Percentiles rank a stretch among this genome's conserved stretches.
These are phyloP conservation scores for Lontra canadensis DNA, from an alignment of 2,113 vertebrate genomes.

Conservation along the genomic window DNA sequence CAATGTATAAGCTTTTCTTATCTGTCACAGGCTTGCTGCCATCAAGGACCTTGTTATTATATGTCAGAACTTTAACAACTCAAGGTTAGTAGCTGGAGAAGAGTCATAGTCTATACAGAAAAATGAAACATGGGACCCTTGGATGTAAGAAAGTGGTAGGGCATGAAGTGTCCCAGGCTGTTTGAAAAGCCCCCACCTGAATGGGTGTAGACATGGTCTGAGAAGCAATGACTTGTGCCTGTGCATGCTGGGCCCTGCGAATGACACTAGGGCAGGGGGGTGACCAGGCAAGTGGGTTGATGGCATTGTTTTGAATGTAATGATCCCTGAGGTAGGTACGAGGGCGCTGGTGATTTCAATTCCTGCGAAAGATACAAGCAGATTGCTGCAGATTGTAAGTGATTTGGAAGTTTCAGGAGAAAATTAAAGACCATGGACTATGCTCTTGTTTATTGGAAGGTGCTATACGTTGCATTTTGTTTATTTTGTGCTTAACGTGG, in stretches of 20 bases:
- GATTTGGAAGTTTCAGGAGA: neutral
- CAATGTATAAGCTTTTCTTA: constrained; percentile 41
- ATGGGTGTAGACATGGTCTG: neutral
- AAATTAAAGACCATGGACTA: neutral
- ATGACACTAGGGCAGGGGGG: no score
- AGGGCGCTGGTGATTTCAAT: neutral
- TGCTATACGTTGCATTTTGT: neutral
- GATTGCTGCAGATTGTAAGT: neutral
- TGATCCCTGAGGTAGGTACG: neutral
- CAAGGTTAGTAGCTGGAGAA: neutral
- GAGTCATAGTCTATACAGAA: neutral
- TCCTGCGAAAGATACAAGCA: neutral
- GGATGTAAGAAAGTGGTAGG: neutral
- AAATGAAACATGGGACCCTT: neutral
- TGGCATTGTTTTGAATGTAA: neutral
- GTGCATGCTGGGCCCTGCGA: neutral
- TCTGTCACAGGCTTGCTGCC: neutral
- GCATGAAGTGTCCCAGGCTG: neutral
- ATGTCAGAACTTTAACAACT: neutral
- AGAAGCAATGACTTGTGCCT: neutral
- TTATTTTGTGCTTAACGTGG: neutral
- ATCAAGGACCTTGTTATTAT: constrained; percentile 4
- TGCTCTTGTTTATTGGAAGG: neutral
- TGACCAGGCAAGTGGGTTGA: neutral
- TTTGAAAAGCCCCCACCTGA: neutral